These are phyloP conservation scores for Aurelia coerulea DNA, from an alignment of 30 jellyfish, hydroid and myxozoan species.

Conservation along the genomic window DNA sequence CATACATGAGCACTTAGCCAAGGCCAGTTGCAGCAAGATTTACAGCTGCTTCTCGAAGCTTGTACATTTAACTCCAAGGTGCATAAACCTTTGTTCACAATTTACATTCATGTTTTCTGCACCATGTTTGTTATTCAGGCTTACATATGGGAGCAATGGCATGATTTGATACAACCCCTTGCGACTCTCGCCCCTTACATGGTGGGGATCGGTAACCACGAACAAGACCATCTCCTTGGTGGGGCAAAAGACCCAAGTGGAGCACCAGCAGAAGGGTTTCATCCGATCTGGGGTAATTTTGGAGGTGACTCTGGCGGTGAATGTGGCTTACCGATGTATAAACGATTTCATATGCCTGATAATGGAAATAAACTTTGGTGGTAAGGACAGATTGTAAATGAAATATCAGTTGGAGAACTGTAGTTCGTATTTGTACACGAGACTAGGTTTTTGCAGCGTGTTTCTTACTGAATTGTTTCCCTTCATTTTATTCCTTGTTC, in stretches of 20 bases:
- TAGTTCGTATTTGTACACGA: too few relatives aligned
- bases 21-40: too few relatives aligned
- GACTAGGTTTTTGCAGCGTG: too few relatives aligned
- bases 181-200: constrained; percentile 87
- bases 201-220: constrained; percentile 96
- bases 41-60: too few relatives aligned
- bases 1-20: too few relatives aligned
- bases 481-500: too few relatives aligned
- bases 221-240: constrained; percentile 85
- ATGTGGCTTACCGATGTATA: constrained; percentile 90
- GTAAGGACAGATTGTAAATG: constrained; percentile 13
- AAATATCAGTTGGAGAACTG: too few relatives aligned
- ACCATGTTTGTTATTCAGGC: constrained; percentile 47
- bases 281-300: constrained; percentile 78
- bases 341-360: constrained; percentile 95
- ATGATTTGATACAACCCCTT: constrained; percentile 71
- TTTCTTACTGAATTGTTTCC: too few relatives aligned
- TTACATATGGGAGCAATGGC: constrained; percentile 94
- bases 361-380: constrained; percentile 89
- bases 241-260: constrained; percentile 95
- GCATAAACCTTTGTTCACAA: too few relatives aligned
- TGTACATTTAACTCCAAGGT: too few relatives aligned
- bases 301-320: constrained; percentile 94
- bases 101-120: too few relatives aligned
- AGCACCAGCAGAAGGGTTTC: constrained; percentile 87